phyloP scores from a whole-genome alignment of 2,888 invertebrate genomes.

The Agrotis puta region DNA sequence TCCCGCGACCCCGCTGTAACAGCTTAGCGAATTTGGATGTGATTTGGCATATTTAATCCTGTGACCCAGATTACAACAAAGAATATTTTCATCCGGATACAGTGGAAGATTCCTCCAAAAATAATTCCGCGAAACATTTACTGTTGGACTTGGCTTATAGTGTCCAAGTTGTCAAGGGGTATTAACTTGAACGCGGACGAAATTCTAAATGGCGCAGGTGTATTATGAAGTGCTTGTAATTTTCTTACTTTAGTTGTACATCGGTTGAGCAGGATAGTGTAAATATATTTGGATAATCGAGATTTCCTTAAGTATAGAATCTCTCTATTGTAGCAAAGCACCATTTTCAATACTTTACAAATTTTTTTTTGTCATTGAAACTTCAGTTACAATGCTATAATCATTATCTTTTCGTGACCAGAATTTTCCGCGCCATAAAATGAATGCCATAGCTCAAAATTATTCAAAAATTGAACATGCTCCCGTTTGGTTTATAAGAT shows the following conservation, averaged over 20 bases:
- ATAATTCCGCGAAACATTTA: background rate
- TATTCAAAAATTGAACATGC: no score
- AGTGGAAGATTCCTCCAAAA: background rate
- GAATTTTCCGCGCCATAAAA: no score
- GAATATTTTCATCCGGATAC: background rate
- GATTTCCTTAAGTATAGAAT: no score
- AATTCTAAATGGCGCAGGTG: slow-evolving; percentile 46
- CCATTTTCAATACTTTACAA: no score
- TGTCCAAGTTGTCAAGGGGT: slow-evolving; percentile 56
- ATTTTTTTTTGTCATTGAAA: no score
- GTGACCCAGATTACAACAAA: background rate
- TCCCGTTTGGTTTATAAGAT: no score
- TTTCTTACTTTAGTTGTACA: slow-evolving; percentile 35
- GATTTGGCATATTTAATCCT: background rate
- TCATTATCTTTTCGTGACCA: no score
- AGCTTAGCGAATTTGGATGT: background rate
- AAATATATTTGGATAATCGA: background rate
- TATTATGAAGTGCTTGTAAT: slow-evolving; percentile 35
- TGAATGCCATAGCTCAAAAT: no score
- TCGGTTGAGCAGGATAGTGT: background rate
- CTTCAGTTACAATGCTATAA: no score
- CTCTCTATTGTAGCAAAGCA: no score
- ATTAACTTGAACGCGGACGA: slow-evolving; percentile 35
- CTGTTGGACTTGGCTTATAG: slow-evolving; percentile 38
- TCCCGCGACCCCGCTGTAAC: no score